Percentiles rank a stretch among this genome's conserved stretches.
Conservation (phyloP, 2,888 invertebrate genomes). For the Sarcophaga caerulescens region DNA sequence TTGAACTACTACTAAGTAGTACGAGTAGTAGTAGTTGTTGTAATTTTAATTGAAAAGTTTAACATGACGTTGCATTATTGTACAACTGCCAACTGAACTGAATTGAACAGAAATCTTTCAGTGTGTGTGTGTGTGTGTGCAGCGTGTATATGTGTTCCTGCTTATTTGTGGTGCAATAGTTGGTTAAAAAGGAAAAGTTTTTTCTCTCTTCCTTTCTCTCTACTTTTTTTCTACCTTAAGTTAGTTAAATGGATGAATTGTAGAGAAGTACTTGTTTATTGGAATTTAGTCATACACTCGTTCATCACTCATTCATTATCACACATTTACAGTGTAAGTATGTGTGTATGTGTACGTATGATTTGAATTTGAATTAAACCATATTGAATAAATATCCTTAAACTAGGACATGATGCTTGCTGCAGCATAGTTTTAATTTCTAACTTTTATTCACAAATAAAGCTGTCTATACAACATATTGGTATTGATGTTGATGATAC, state of each 20-base stretch:
- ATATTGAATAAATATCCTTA: slow-evolving; percentile 38
- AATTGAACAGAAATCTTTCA: not conserved
- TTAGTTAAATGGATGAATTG: not conserved
- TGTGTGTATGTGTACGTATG: not conserved
- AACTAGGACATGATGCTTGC: slow-evolving; percentile 26
- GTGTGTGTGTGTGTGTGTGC: not conserved
- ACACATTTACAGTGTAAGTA: not conserved
- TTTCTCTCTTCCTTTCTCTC: not conserved
- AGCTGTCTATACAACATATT: not conserved
- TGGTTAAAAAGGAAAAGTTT: not conserved
- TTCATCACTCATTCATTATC: not conserved
- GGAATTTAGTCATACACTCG: not conserved
- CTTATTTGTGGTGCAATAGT: not conserved
- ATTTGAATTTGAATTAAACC: slow-evolving; percentile 9
- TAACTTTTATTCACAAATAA: not conserved
- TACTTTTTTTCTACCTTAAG: not conserved
- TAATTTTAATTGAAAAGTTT: slow-evolving; percentile 55
- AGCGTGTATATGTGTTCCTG: not conserved
- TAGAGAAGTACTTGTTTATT: not conserved
- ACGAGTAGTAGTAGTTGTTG: not conserved
- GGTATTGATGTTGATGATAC: slow-evolving; percentile 1
- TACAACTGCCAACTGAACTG: slow-evolving; percentile 15
- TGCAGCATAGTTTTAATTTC: slow-evolving; percentile 16
- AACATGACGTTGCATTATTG: slow-evolving; percentile 1
- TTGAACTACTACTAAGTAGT: too few relatives aligned